Base-by-base conservation (phyloP, 2,888 invertebrate species). In the Galerucella calmariensis region DNA sequence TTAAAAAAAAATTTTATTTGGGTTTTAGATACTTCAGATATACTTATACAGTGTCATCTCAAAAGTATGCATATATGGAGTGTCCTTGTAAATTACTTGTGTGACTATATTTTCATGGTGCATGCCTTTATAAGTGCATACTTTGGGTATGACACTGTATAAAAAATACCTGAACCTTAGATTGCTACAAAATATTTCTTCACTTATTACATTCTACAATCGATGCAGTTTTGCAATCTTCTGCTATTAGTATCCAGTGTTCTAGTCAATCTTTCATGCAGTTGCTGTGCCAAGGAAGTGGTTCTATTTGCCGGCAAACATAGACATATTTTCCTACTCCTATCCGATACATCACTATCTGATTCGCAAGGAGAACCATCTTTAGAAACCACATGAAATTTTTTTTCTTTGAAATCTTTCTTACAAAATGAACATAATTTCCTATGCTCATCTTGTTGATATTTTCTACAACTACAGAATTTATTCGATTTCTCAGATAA, bases 261-360 rank as follows among this genome's bases (percentile, higher is more conserved):
- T 58, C 62, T 77, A 6, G 63, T 27, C 66, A 79, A 72, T 76
- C 77, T 81, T 58, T 77, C 75, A 58, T 81, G 81, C 56, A 82
- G 69, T 61, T 77, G 77, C 58, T 77, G 77, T 8, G 79, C 79
- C 69, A 81, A 76, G 75, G 77, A 69, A 20, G 67, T 79, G 12
- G 72, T 67, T 58, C 75, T 78, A 16, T 77, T 74, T 46, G 71
- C 44, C 1, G 81, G 79, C 20, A 79, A 56, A 67, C 81, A 81
- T 61, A 78, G 78, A 46, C 81, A 80, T 41, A 78, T 75, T 72
- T 75, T 79, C 46, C 72, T 79, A 41, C 74, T 75, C 46, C 71
- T 75, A 16, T 75, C 74, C 2, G 74, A 72, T 6, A 46, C 70
- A 35, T 74, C 69, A n/a, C 56, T 20, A 14, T 72, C 72, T 3